Percentiles rank a stretch among this genome's conserved stretches.
Conservation (phyloP, 2,113 vertebrate species). For the Panthera uncia region DNA sequence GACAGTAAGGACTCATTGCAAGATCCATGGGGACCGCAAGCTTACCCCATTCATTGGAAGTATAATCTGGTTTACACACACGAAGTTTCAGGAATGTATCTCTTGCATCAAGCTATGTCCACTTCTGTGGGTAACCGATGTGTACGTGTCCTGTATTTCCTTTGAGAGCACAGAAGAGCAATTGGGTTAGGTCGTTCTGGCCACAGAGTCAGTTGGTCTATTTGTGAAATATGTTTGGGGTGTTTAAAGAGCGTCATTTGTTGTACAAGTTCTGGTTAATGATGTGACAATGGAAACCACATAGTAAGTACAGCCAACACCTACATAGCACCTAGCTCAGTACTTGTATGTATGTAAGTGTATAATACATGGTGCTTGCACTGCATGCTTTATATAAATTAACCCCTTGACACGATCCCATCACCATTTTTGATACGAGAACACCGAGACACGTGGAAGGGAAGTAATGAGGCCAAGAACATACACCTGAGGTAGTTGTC, state of each 20-base stretch:
- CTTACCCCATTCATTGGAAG: neutral
- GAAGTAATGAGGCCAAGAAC: neutral
- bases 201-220: neutral
- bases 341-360: neutral
- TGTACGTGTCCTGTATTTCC: neutral
- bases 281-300: neutral
- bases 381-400: neutral
- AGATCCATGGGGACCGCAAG: neutral
- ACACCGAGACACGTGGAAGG: neutral
- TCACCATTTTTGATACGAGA: neutral
- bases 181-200: neutral
- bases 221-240: neutral
- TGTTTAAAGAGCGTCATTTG: neutral
- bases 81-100: neutral
- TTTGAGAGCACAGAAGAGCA: neutral
- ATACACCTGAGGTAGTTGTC: rapidly evolving
- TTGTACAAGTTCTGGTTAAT: neutral
- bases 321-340: neutral
- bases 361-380: neutral
- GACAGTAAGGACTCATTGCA: neutral
- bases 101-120: neutral
- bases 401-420: neutral
- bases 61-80: neutral
- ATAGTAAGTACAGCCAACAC: neutral
- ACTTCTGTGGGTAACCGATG: neutral